Percentiles rank a stretch among this genome's conserved stretches.
Conservation (phyloP, 2,113 vertebrate species). For the Acinonyx jubatus region DNA sequence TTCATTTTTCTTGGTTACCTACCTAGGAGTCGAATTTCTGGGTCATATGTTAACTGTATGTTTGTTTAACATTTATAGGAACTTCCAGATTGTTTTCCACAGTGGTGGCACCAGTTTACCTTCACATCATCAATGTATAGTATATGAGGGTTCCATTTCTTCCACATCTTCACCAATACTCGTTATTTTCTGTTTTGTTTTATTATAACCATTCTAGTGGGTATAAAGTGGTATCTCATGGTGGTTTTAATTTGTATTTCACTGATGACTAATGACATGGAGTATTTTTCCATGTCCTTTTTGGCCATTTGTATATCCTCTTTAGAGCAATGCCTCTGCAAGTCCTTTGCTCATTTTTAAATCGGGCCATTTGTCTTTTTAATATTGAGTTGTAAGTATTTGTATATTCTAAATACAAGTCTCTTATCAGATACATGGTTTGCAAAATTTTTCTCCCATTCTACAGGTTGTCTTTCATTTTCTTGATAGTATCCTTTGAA, state of each 20-base stretch:
- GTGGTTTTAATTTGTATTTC: conserved; percentile 42
- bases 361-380: not conserved
- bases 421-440: not conserved
- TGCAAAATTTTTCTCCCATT: not conserved
- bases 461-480: conserved; percentile 25
- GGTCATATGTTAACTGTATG: not conserved
- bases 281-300: not conserved
- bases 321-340: not conserved
- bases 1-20: not conserved
- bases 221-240: not conserved
- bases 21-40: not conserved
- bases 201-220: not conserved
- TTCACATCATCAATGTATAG: not conserved
- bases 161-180: not conserved
- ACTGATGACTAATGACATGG: conserved; percentile 19
- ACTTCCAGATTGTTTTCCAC: not conserved
- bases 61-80: conserved; percentile 11
- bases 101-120: not conserved
- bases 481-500: conserved; percentile 34
- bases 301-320: not conserved
- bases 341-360: conserved; percentile 43
- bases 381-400: conserved; percentile 31
- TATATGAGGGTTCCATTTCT: not conserved
- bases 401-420: conserved; percentile 36
- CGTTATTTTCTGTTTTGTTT: conserved; percentile 17